Evolutionary conservation across 2,888 invertebrate species (phyloP).

Genomic region (Disparrhopalites patrizii): DNA sequence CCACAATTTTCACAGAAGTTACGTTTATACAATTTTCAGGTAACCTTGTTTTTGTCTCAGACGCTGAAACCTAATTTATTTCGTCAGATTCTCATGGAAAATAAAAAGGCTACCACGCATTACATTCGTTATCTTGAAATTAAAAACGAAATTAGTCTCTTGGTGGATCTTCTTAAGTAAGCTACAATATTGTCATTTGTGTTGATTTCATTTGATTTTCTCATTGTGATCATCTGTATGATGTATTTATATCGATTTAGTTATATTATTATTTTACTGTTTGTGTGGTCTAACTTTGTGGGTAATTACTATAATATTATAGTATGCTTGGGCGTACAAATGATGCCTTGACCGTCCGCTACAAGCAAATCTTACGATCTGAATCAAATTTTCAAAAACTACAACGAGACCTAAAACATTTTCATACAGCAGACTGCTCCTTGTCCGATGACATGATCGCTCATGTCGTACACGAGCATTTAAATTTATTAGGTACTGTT

Average conservation of each 20-base stretch:
- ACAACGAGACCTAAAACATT: slow-evolving; percentile 45
- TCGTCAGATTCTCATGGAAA: slow-evolving; percentile 64
- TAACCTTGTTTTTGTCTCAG: slow-evolving; percentile 69
- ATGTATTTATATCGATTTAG: neutral
- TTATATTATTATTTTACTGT: neutral
- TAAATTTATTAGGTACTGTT: slow-evolving; percentile 39
- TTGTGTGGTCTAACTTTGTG: neutral
- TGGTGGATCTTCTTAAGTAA: slow-evolving; percentile 70
- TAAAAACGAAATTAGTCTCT: slow-evolving; percentile 64
- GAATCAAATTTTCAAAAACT: slow-evolving; percentile 41
- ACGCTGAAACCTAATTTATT: slow-evolving; percentile 69
- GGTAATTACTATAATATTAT: slow-evolving; percentile 48
- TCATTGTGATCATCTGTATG: neutral
- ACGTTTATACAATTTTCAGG: slow-evolving; percentile 60
- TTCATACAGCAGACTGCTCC: slow-evolving; percentile 44
- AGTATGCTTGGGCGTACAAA: slow-evolving; percentile 65
- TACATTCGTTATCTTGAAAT: slow-evolving; percentile 70
- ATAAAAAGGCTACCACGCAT: slow-evolving; percentile 67
- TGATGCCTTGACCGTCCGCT: slow-evolving; percentile 57
- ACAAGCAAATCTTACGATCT: slow-evolving; percentile 43
- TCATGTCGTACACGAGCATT: slow-evolving; percentile 37
- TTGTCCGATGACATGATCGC: slow-evolving; percentile 43
- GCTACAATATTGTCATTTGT: slow-evolving; percentile 50
- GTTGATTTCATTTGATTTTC: neutral
- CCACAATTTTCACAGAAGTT: too few relatives aligned